Conservation (phyloP, 1,140 invertebrate genomes). For the Drosophila sp. region DNA sequence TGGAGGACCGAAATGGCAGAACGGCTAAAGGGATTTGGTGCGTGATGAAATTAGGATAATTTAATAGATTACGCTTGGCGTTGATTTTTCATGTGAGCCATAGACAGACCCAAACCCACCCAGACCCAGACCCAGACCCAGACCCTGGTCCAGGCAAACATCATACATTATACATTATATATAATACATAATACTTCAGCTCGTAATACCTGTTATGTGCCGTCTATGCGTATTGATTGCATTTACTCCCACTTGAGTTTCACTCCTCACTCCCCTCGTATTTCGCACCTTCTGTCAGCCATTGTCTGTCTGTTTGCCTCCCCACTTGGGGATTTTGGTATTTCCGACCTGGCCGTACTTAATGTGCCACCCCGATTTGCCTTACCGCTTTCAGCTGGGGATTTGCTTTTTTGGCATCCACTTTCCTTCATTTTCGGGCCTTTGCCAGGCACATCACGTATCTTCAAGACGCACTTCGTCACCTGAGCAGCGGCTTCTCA, state of each 20-base stretch:
- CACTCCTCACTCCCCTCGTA: not conserved
- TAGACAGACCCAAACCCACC: conserved; percentile 14
- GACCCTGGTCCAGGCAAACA: conserved; percentile 19
- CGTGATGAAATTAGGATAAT: conserved; percentile 84
- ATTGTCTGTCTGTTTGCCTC: conserved; percentile 68
- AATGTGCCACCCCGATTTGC: conserved; percentile 34
- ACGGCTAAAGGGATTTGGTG: conserved; percentile 80
- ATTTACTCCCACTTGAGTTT: conserved; percentile 41
- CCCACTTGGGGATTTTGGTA: conserved; percentile 53
- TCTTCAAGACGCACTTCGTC: conserved; percentile 73
- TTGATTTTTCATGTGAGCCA: conserved; percentile 73
- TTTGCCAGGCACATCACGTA: conserved; percentile 74
- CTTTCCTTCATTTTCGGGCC: conserved; percentile 46
- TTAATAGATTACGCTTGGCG: conserved; percentile 80
- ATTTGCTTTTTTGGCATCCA: conserved; percentile 36
- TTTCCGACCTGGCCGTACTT: conserved; percentile 25
- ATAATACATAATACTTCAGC: conserved; percentile 34
- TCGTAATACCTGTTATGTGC: conserved; percentile 76
- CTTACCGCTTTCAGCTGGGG: conserved; percentile 10
- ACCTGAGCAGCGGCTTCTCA: conserved; percentile 62
- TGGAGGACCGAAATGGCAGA: conserved; percentile 1
- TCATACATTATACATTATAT: conserved; percentile 75
- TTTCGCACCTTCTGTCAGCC: conserved; percentile 43
- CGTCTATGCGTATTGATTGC: conserved; percentile 81
- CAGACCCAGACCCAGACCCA: conserved; percentile 5